These are phyloP conservation scores for Caenorhabditis afra DNA, from an alignment of 2,888 invertebrate species.

Conservation along the genomic window DNA sequence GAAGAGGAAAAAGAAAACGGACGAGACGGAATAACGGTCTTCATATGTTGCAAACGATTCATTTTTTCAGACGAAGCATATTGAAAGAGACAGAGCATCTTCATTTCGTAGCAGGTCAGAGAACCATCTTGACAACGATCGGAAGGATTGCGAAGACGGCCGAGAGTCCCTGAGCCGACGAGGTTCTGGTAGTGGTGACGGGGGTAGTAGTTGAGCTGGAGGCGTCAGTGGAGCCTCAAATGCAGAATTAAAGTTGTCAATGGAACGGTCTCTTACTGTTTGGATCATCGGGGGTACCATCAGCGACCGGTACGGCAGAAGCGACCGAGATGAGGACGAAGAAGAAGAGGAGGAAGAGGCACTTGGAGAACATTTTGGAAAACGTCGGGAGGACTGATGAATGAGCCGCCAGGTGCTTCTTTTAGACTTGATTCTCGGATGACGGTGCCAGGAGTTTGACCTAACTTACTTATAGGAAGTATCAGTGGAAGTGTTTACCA, in stretches of 20 bases:
- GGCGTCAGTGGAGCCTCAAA: background rate
- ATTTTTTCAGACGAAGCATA: no score
- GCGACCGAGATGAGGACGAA: background rate
- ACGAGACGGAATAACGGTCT: no score
- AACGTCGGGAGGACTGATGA: background rate
- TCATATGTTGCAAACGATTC: no score
- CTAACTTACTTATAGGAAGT: no score
- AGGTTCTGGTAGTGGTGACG: background rate
- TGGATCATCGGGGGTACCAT: background rate
- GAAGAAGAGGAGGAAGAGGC: background rate
- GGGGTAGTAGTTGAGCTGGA: background rate
- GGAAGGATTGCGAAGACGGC: background rate
- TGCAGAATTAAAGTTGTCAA: no score
- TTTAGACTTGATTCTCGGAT: no score
- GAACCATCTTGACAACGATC: background rate
- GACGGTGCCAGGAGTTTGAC: no score
- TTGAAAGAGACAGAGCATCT: no score
- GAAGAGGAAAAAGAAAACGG: background rate
- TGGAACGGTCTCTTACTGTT: no score
- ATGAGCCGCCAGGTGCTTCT: background rate
- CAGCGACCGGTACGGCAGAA: background rate
- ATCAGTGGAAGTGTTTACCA: no score
- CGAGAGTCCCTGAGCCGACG: slow-evolving; percentile 1
- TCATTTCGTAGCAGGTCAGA: no score
- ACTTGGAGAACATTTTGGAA: background rate